Conservation (phyloP, 2,113 vertebrate species). For the Menura novaehollandiae region DNA sequence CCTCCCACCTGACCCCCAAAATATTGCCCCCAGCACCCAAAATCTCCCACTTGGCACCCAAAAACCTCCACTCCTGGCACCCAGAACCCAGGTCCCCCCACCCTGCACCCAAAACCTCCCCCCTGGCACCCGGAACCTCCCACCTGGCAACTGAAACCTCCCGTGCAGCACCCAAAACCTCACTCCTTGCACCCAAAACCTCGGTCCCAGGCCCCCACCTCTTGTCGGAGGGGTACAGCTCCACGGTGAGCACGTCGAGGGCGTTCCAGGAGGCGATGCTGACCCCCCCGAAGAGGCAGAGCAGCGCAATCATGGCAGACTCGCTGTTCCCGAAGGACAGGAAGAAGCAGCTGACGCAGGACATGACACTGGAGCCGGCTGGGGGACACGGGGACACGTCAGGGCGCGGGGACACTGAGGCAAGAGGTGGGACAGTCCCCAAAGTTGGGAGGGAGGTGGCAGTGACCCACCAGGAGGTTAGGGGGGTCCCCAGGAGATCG, state of each 20-base stretch:
- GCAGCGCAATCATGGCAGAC: conserved; percentile 96
- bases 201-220: conserved; percentile 65
- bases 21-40: not conserved
- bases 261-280: conserved; percentile 98
- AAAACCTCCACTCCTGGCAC: not conserved
- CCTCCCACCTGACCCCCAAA: not conserved
- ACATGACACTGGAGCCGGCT: conserved; percentile 97
- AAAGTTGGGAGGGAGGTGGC: too few species aligned
- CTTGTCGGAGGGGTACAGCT: conserved; percentile 96
- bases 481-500: not conserved
- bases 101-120: not conserved
- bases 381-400: not conserved
- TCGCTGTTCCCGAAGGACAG: conserved; percentile 96
- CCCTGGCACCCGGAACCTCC: not conserved
- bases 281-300: conserved; percentile 95
- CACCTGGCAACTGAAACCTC: not conserved
- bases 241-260: conserved; percentile 93
- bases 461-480: not conserved
- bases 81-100: not conserved
- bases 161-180: too few species aligned
- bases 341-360: conserved; percentile 97
- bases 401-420: not conserved
- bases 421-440: not conserved
- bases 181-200: not conserved
- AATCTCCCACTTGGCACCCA: not conserved